Evolutionary conservation across 2,113 vertebrate species (phyloP), one percentile per base, ranked within the genome.

Genomic region (Hymenochirus boettgeri): DNA sequence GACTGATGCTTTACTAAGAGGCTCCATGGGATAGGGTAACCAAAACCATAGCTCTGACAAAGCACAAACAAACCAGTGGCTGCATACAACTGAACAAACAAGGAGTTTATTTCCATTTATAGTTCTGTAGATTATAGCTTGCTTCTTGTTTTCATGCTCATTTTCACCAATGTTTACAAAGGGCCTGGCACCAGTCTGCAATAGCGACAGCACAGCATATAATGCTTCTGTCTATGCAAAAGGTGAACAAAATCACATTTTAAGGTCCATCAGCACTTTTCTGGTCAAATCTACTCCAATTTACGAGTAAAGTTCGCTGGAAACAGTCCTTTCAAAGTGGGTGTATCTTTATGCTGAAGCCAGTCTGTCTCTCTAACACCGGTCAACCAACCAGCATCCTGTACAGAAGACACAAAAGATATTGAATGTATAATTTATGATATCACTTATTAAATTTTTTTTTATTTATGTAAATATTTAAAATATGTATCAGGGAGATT

Each of bases 321-420:
- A 76, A 99, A 98, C 63, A 99, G 91, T 88, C 95, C 96, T 85
- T 89, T 92, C 5, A 86, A 86, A 50, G 88, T 80, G 8, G 75
- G 65, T 10, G 72, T 77, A 57, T 86, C 76, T 65, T 83, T 90
- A 29, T 83, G 82, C 31, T 90, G 85, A 52, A 87, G 79, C 96
- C 96, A 99, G 15, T 98, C 93, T 0, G 69, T 85, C 73, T 97
- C 91, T 75, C 87, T 92, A 70, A 96, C 76, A 18, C 96, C 95
- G 9, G 92, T 93, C 62, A 99, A 86, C 96, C 96, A 99, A 47
- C 96, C 96, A 7, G 96, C 96, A 58, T 99, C 96, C 96, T 99
- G 82, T 42, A 86, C 87, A 57, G 62, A 71, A 27, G 80, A 71
- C 71, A 70, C 21, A 78, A 24, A 4, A 35, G 2, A 13, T 35